Evolutionary conservation across 2,888 invertebrate species (phyloP), one percentile per base, ranked within the genome.

Genomic region (Cheilosia variabilis): DNA sequence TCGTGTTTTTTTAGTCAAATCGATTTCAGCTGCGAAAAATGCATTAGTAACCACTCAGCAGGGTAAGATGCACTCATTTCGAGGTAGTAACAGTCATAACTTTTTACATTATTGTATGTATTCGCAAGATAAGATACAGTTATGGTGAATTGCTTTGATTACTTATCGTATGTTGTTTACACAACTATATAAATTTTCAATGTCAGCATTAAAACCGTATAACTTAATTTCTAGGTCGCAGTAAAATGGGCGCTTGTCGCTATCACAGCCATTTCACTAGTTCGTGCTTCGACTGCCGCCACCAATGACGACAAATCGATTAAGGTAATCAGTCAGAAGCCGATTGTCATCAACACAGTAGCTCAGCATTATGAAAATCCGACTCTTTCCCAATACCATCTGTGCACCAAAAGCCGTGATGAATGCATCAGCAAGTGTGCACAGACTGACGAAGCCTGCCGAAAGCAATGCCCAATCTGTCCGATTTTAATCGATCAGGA

Each of bases 321-420:
- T 15, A 52, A 52, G 13, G 24, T 27, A 22, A 24, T 47, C 17
- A 78, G 50, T 15, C 69, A 63, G 17, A 22, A 68, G 0, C 89
- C 89, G 1, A 88, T 91, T 63, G 88, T 91, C 37, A 89, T 91
- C 31, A 88, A 90, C 0, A 91, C 91, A 0, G 89, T 88, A 4
- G 80, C 90, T 7, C 88, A 90, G 31, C 88, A 89, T 58, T 91
- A 91, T 75, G 89, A 90, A 7, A 89, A 90, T 47, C 91, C 91
- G 0, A 89, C 90, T 4, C 22, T 91, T n/a, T 80, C 69, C 4
- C 90, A 91, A 24, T 91, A 90, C 65, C 87, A 89, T 13, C 88
- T 89, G 4, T 91, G 91, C 17, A 88, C 89, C 9, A 19, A 68
- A 6, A 90, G 89, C 68, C 88, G 89, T 1, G 87, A 89, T 24